Evolutionary conservation across 2,888 invertebrate genomes (phyloP), one percentile per base, ranked within the genome.

Genomic region (Hypsopygia costalis): DNA sequence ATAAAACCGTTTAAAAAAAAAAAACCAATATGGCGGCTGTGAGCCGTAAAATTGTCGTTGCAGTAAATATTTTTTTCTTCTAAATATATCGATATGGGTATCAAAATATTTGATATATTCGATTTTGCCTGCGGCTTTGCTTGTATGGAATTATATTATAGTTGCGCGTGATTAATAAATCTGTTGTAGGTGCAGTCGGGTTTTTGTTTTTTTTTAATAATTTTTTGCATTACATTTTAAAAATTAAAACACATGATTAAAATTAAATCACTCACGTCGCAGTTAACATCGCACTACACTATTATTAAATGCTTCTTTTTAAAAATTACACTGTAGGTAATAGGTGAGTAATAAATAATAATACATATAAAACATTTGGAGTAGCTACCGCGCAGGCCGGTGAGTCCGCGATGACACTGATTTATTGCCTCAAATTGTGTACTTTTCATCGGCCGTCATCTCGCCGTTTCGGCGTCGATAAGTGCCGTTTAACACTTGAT

Each of bases 401-500:
- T 25, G 25, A 25, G 25, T 44, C 43, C 47, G 51, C 40, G 61
- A 58, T 60, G 79, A 77, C 81, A 58, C 69, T 83, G 87, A 88
- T 88, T 83, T 87, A 88, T 83, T 45, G 58, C 68, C 72, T 71
- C 76, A 88, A 88, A 88, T 87, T 88, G 87, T 88, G 87, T 85
- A 86, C 85, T 87, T 88, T 88, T 85, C 85, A 76, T 75, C 76
- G 69, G 70, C 71, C 74, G 70, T 74, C 76, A 72, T 72, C 72
- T 75, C 74, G 78, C 69, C 72, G 76, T 80, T 80, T 80, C 81
- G 79, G 81, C 73, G 78, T 74, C 80, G 76, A 79, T 87, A 87
- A 86, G 74, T 85, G 79, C 77, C 85, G 79, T 81, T 87, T 87
- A 87, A 81, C 88, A 86, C 87, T 81, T 88, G 88, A 88, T 88